These are phyloP conservation scores for Ciconia boyciana DNA, from an alignment of 2,113 vertebrate species.

Conservation along the genomic window DNA sequence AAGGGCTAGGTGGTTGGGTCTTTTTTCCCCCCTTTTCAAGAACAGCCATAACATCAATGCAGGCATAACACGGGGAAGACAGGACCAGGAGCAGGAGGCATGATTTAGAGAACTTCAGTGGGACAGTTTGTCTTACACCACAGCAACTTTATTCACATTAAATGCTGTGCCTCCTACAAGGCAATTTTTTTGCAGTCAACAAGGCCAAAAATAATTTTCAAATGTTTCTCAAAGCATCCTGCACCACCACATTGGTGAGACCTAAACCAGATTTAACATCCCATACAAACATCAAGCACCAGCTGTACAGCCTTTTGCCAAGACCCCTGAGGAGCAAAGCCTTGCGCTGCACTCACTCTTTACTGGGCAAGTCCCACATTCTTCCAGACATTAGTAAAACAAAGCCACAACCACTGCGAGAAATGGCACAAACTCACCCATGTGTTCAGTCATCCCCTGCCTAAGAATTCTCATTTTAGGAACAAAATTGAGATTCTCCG, in stretches of 20 bases:
- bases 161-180: neutral
- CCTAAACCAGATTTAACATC: neutral
- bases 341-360: neutral
- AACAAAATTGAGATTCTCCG: slow-evolving; percentile 80
- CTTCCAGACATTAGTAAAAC: neutral
- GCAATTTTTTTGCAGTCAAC: neutral
- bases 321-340: neutral
- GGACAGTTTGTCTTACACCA: neutral
- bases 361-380: neutral
- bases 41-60: neutral
- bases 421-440: slow-evolving; percentile 72
- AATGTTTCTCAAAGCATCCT: neutral
- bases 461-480: slow-evolving; percentile 78
- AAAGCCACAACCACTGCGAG: neutral
- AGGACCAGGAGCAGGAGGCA: neutral
- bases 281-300: neutral
- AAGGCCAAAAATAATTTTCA: neutral
- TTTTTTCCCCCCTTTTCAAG: neutral
- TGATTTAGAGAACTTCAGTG: neutral
- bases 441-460: slow-evolving; percentile 83
- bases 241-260: neutral
- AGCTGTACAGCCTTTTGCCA: neutral
- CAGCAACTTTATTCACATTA: neutral
- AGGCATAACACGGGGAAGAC: neutral
- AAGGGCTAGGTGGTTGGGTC: neutral